These are phyloP conservation scores for Sipha flava DNA, from an alignment of 1,140 invertebrate species.

Conservation along the genomic window DNA sequence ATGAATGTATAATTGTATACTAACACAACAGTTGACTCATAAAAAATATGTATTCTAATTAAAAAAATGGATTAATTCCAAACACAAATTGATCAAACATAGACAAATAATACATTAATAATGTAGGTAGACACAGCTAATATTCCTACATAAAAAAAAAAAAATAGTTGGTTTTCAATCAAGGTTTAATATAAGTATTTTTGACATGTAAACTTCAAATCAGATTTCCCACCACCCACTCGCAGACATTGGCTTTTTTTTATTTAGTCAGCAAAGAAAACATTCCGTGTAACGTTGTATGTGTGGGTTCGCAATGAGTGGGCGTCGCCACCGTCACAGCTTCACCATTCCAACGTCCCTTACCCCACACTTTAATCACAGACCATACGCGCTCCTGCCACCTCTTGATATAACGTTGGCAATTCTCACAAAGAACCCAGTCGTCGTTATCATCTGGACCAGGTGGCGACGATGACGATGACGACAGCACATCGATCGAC, in stretches of 20 bases:
- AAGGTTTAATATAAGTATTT: neutral
- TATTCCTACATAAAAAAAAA: no score
- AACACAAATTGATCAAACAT: no score
- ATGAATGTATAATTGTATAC: no score
- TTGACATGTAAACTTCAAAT: neutral
- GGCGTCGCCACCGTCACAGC: neutral
- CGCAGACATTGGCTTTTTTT: neutral
- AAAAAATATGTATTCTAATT: no score
- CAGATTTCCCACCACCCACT: neutral
- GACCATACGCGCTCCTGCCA: neutral
- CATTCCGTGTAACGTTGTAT: neutral
- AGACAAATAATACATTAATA: no score
- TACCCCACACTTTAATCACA: no score
- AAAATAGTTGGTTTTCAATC: neutral
- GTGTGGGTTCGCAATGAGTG: constrained; percentile 19
- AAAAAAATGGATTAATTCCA: no score
- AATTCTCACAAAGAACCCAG: constrained; percentile 1
- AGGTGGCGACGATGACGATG: neutral
- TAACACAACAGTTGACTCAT: no score
- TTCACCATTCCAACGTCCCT: neutral
- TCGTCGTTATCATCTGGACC: constrained; percentile 19
- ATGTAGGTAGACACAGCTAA: no score
- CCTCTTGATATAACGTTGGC: neutral
- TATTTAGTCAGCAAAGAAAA: neutral
- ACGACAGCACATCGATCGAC: constrained; percentile 2